Base-by-base conservation (phyloP, 2,888 invertebrate genomes). In the Lapara coniferarum region DNA sequence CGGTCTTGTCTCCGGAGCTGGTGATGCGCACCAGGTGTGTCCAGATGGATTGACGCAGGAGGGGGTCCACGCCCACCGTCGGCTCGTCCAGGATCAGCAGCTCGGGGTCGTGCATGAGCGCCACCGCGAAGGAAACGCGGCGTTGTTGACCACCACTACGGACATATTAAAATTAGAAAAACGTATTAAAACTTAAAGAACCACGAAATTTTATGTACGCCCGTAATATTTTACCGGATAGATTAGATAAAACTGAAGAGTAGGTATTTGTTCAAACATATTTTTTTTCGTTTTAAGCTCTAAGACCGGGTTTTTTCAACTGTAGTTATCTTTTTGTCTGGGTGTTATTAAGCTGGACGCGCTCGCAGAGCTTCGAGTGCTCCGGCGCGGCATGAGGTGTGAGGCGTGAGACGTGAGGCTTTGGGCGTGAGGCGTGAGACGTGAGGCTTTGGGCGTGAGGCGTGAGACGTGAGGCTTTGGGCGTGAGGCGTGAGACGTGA, bases 11-110 rank as follows among this genome's bases (percentile, higher is more conserved):
- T 55, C 97, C 97, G 74, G 97, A 96, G 91, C 97, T 97, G 78
- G 98, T 97, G 84, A 98, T 97, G 84, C 97, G 96, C 71, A 98
- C 97, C 86, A 98, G 94, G 86, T 98, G 98, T 81, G 97, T 97
- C 98, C 98, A 98, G 87, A 98, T 98, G 88, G 98, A 97, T 92
- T 97, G 97, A 25, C 98, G 94, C 67, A 98, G 95, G 75, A 98
- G 94, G 0, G 98, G 98, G 94, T 98, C 98, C 70, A 98, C 98
- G 5, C 98, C 98, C 63, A 98, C 98, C 0, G 98, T 98, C 0
- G 98, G 98, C 89, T 98, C 98, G 86, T 98, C 98, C 73, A 98
- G 95, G 88, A 98, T 98, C 73, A 98, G 93, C 59, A 98, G 95
- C 88, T 98, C 97, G 0, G 98, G 98, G 90, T 98, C 98, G 86